Conservation (phyloP, 2,888 invertebrate genomes). For the Pachliopta kotzebuea region DNA sequence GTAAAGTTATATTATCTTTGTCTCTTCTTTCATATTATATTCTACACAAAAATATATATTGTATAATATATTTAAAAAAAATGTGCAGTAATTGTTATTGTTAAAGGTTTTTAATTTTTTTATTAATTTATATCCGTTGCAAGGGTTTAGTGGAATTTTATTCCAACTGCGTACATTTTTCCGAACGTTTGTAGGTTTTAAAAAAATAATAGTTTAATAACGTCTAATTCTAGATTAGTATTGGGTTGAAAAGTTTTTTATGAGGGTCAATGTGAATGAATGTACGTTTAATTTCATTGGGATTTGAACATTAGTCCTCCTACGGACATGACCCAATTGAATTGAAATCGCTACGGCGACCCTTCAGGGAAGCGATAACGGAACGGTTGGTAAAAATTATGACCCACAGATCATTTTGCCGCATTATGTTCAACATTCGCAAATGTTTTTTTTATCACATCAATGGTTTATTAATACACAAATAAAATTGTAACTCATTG, state of each 20-base stretch:
- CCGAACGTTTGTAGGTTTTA: no score
- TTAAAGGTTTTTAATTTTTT: no score
- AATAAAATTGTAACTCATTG: background rate
- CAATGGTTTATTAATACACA: background rate
- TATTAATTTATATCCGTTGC: no score
- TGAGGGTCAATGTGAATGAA: slow-evolving; percentile 2
- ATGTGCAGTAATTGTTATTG: no score
- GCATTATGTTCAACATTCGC: slow-evolving; percentile 1
- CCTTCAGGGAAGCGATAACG: slow-evolving; percentile 22
- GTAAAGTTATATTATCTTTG: no score
- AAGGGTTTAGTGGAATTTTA: no score
- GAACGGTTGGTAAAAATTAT: slow-evolving; percentile 21
- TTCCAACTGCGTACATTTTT: no score
- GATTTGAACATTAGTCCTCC: slow-evolving; percentile 21
- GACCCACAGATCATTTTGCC: slow-evolving; percentile 13
- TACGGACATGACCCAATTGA: slow-evolving; percentile 13
- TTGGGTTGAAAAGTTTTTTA: background rate
- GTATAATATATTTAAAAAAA: no score
- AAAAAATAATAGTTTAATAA: no score
- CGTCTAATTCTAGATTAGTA: background rate
- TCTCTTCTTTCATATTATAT: no score
- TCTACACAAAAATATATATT: no score
- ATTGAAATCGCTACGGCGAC: slow-evolving; percentile 22
- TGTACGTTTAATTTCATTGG: slow-evolving; percentile 18
- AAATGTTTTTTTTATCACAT: background rate